Evolutionary conservation across 2,113 vertebrate species (phyloP).

Genomic region (Thomomys bottae): DNA sequence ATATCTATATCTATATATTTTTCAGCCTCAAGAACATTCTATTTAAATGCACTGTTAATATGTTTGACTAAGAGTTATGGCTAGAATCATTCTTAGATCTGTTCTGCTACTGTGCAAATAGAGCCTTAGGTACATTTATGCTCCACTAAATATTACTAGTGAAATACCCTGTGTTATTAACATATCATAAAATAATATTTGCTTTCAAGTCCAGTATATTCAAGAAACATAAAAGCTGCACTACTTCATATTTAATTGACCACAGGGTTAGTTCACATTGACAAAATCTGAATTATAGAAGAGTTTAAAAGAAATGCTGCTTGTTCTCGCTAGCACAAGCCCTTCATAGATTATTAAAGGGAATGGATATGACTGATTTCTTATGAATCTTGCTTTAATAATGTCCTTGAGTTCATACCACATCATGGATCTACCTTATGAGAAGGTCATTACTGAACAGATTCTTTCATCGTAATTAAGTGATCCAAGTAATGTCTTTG

Average conservation of each 20-base stretch:
- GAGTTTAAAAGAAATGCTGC: slow-evolving; percentile 42
- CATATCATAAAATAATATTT: slow-evolving; percentile 73
- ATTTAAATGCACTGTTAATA: slow-evolving; percentile 58
- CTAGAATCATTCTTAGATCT: slow-evolving; percentile 4
- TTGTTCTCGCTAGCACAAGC: not conserved
- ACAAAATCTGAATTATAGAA: slow-evolving; percentile 71
- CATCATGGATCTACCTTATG: not conserved
- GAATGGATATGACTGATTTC: slow-evolving; percentile 48
- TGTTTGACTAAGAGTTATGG: slow-evolving; percentile 64
- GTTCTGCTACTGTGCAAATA: slow-evolving; percentile 61
- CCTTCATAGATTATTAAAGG: slow-evolving; percentile 50
- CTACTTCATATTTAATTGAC: slow-evolving; percentile 73
- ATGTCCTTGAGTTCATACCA: not conserved
- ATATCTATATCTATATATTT: not conserved
- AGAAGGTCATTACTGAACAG: not conserved
- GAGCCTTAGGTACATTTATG: slow-evolving; percentile 28
- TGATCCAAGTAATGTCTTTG: not conserved
- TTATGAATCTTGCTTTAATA: slow-evolving; percentile 11
- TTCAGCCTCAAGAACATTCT: slow-evolving; percentile 28
- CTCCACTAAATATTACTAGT: slow-evolving; percentile 39
- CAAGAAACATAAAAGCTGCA: slow-evolving; percentile 61
- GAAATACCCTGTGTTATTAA: slow-evolving; percentile 68
- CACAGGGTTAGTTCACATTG: slow-evolving; percentile 46
- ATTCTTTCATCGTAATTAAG: slow-evolving; percentile 50
- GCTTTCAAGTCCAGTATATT: slow-evolving; percentile 61